These are phyloP conservation scores for Embidobia sp. DNA, from an alignment of 2,888 invertebrate species.

Conservation along the genomic window DNA sequence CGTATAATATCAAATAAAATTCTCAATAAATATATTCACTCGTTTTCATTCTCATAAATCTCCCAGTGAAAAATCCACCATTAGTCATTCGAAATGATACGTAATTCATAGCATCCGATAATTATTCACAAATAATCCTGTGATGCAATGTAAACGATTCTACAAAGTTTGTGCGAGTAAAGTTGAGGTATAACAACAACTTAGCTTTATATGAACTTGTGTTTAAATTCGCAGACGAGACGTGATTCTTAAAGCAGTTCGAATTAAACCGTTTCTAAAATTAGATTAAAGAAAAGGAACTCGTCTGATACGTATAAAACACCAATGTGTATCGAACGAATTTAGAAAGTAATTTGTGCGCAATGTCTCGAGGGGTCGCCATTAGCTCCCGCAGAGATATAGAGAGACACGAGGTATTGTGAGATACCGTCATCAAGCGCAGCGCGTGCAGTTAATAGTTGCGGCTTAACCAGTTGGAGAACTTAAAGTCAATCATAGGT, in stretches of 20 bases:
- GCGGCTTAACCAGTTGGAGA: slow-evolving; percentile 52
- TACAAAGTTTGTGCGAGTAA: slow-evolving; percentile 8
- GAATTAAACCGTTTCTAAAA: slow-evolving; percentile 15
- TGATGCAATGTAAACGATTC: slow-evolving; percentile 1
- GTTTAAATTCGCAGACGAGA: slow-evolving; percentile 19
- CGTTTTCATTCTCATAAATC: too few relatives aligned
- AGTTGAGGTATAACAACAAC: slow-evolving; percentile 10
- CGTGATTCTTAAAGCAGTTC: slow-evolving; percentile 25
- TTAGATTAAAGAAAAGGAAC: too few relatives aligned
- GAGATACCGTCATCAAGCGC: neutral
- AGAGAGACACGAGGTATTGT: neutral
- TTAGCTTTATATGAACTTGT: slow-evolving; percentile 5
- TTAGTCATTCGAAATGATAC: neutral
- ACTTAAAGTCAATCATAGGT: slow-evolving; percentile 77
- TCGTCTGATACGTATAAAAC: slow-evolving; percentile 14
- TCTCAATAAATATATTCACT: too few relatives aligned
- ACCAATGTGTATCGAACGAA: slow-evolving; percentile 4
- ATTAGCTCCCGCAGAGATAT: too few relatives aligned
- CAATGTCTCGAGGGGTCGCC: slow-evolving; percentile 10
- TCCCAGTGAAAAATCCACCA: too few relatives aligned
- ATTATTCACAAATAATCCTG: slow-evolving; percentile 13
- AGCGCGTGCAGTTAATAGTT: slow-evolving; percentile 36
- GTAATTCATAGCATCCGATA: slow-evolving; percentile 7
- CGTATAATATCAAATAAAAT: too few relatives aligned
- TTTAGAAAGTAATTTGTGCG: too few relatives aligned